A percentile compares a stretch with the other conserved stretches of the same genome.
Evolutionary conservation across 2,113 vertebrate genomes (phyloP).

Genomic region (Myodes glareolus): DNA sequence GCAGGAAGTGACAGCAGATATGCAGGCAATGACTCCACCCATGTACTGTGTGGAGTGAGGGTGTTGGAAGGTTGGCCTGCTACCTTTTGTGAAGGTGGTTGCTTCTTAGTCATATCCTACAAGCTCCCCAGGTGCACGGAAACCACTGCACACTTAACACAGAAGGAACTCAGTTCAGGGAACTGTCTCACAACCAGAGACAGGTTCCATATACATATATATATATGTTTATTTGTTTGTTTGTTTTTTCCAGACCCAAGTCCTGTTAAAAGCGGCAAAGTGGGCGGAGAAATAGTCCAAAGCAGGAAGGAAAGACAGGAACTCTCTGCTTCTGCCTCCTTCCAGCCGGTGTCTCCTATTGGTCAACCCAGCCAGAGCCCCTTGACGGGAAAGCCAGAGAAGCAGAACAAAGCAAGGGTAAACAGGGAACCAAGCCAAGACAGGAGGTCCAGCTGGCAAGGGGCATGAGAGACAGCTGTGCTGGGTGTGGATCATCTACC

Average conservation of each 20-base stretch:
- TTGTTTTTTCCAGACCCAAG: neutral
- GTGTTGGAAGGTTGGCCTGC: neutral
- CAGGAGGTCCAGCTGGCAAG: neutral
- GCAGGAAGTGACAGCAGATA: neutral
- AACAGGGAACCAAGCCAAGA: neutral
- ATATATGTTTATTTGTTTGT: too few species aligned
- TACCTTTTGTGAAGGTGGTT: neutral
- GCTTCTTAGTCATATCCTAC: neutral
- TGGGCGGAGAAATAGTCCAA: neutral
- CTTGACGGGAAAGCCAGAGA: neutral
- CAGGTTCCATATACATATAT: neutral
- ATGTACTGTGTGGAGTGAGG: accelerated
- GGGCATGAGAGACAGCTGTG: neutral
- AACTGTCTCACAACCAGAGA: neutral
- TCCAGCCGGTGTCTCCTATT: neutral
- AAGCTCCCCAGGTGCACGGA: neutral
- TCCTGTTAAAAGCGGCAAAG: neutral
- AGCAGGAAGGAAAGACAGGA: neutral
- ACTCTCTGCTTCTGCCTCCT: neutral
- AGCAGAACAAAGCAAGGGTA: neutral
- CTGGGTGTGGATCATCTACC: neutral
- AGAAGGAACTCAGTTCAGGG: neutral
- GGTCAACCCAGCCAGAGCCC: neutral
- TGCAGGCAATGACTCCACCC: neutral
- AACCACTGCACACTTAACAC: neutral